A percentile compares a stretch with the other conserved stretches of the same genome.
Evolutionary conservation across 2,113 vertebrate species (phyloP).

Genomic region (Tauraco erythrolophus): DNA sequence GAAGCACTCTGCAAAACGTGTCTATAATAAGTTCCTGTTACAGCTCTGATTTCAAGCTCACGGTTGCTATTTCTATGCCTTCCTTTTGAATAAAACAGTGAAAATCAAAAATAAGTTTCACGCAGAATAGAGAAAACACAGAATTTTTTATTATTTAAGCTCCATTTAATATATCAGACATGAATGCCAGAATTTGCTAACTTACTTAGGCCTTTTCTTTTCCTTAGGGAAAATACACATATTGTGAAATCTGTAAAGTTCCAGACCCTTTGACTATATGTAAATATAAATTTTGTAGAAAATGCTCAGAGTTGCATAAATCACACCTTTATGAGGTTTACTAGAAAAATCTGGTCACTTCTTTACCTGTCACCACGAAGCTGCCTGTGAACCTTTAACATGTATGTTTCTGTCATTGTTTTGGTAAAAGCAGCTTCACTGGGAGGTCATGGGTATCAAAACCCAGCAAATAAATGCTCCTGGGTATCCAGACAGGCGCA

Average conservation of each 20-base stretch:
- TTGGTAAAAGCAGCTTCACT: background rate
- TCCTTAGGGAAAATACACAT: conserved; percentile 3
- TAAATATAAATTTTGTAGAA: conserved; percentile 47
- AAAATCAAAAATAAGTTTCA: conserved; percentile 50
- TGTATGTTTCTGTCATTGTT: background rate
- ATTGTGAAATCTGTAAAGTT: conserved; percentile 34
- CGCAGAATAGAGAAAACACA: conserved; percentile 63
- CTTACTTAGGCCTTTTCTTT: conserved; percentile 34
- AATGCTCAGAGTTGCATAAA: conserved; percentile 36
- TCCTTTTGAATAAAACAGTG: conserved; percentile 64
- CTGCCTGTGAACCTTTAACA: background rate
- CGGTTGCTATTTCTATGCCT: conserved; percentile 63
- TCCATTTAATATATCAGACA: conserved; percentile 39
- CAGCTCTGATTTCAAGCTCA: conserved; percentile 57
- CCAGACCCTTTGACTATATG: conserved; percentile 52
- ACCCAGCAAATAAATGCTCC: background rate
- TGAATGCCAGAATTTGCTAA: conserved; percentile 37
- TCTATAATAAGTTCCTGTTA: conserved; percentile 57
- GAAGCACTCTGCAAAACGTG: conserved; percentile 60
- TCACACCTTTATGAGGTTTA: conserved; percentile 27
- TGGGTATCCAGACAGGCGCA: background rate
- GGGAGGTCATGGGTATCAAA: background rate
- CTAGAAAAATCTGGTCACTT: conserved; percentile 24
- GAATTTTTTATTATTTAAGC: conserved; percentile 57
- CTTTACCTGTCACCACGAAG: background rate